Conservation (phyloP, 1,140 invertebrate genomes). For the Meloidogyne hapla region DNA sequence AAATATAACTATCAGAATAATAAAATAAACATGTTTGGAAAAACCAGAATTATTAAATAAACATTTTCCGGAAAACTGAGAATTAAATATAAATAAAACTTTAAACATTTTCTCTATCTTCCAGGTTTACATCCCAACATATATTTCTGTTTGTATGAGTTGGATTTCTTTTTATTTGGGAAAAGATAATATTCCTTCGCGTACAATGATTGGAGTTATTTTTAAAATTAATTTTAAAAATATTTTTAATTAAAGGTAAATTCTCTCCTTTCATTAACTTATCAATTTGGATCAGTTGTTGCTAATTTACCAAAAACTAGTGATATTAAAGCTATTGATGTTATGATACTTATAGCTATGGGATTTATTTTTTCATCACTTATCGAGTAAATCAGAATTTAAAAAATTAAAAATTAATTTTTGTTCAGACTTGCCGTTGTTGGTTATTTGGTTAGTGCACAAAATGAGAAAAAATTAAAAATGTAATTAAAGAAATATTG, state of each 20-base stretch:
- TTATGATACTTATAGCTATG: slow-evolving; percentile 61
- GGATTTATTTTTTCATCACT: slow-evolving; percentile 50
- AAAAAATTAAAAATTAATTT: neutral
- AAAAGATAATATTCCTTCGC: slow-evolving; percentile 58
- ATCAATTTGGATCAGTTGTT: slow-evolving; percentile 63
- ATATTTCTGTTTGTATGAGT: slow-evolving; percentile 63
- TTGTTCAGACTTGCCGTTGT: slow-evolving; percentile 53
- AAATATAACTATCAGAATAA: neutral
- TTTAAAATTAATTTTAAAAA: slow-evolving; percentile 17
- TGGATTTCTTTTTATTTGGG: slow-evolving; percentile 64
- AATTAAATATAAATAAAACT: no score
- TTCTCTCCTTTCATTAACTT: slow-evolving; percentile 48
- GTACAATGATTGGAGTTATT: slow-evolving; percentile 63
- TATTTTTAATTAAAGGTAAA: slow-evolving; percentile 40
- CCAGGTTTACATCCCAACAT: slow-evolving; percentile 60
- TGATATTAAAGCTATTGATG: slow-evolving; percentile 63
- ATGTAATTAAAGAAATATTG: neutral
- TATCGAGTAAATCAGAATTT: slow-evolving; percentile 41
- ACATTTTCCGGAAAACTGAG: neutral
- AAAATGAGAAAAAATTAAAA: neutral
- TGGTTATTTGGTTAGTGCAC: slow-evolving; percentile 54
- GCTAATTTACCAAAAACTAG: slow-evolving; percentile 62
- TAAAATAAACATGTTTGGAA: no score
- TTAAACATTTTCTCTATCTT: neutral
- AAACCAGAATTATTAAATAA: neutral